Conservation (phyloP, 2,888 invertebrate species). For the Gymnoscelis rufifasciata region DNA sequence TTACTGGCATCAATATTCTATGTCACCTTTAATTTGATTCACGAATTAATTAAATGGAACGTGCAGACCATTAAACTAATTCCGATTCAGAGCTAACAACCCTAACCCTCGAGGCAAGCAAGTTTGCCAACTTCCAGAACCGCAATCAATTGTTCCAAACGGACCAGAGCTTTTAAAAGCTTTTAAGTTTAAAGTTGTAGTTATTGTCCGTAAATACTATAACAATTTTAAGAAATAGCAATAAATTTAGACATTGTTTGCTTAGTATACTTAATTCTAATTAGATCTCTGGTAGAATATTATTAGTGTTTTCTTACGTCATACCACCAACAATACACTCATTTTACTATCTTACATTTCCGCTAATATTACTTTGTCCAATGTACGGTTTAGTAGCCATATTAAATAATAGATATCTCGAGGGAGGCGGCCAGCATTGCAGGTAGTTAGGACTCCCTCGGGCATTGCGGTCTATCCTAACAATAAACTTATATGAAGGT, state of each 20-base stretch:
- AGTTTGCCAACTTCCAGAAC: slow-evolving; percentile 29
- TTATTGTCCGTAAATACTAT: too few species aligned
- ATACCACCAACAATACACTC: slow-evolving; percentile 7
- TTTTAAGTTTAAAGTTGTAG: background rate
- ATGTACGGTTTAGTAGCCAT: slow-evolving; percentile 17
- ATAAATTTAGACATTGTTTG: too few species aligned
- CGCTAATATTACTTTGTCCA: slow-evolving; percentile 20
- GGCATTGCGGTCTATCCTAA: slow-evolving; percentile 19
- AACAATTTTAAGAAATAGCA: too few species aligned
- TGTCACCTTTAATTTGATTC: slow-evolving; percentile 21
- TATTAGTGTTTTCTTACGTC: too few species aligned
- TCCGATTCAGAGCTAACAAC: slow-evolving; percentile 16
- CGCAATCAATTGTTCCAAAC: slow-evolving; percentile 8
- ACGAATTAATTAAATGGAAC: slow-evolving; percentile 24
- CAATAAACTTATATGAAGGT: slow-evolving; percentile 23
- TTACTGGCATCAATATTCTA: slow-evolving; percentile 24
- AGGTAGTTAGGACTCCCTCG: slow-evolving; percentile 12
- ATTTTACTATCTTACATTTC: slow-evolving; percentile 17
- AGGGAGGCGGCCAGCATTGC: slow-evolving; percentile 13
- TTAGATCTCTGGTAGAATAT: too few species aligned
- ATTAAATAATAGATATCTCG: slow-evolving; percentile 26
- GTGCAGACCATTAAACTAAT: slow-evolving; percentile 22
- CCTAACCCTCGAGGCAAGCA: slow-evolving; percentile 28
- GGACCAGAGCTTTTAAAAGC: slow-evolving; percentile 4
- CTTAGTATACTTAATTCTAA: too few species aligned